Base-by-base conservation (phyloP, 2,113 vertebrate genomes). In the Triplophysa rosa region DNA sequence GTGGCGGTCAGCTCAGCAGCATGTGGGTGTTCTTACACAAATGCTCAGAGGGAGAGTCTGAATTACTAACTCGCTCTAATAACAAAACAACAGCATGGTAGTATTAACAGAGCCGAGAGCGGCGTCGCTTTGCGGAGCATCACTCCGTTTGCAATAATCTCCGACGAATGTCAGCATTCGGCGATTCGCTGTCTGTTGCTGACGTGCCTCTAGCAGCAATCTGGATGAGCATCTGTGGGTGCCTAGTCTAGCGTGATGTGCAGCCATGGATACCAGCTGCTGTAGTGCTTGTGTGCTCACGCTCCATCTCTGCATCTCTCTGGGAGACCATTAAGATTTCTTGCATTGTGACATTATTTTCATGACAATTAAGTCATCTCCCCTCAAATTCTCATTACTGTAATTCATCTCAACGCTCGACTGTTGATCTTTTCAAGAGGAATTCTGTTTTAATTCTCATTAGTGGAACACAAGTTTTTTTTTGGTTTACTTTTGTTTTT, bases 141-240 rank as follows among this genome's bases (percentile, higher is more conserved):
- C 59, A 67, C 75, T 83, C 79, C 77, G 73, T 83, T 81, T 67
- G 82, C 84, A 77, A 81, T 83, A 86, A 86, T 83, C 84, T 86
- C 80, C 82, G 77, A 82, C 84, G 78, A 82, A 83, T 86, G 82
- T 83, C 82, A 85, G 84, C 79, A 77, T 82, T 73, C 71, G 67
- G 79, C 71, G 80, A 82, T 73, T 83, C 71, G 63, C 81, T 83
- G 81, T 83, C 82, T 83, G 74, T 74, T 74, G 64, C 78, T 84
- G 79, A 83, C 79, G 82, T 67, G 79, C 85, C 81, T 77, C 81
- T 76, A 83, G 83, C 85, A 72, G 78, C 83, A 84, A 86, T 86
- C 85, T 86, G 85, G 85, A 84, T 74, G 78, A 84, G 78, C 83
- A 86, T 83, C 83, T 86, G 85, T 83, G 79, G 75, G 77, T 71